phyloP scores from a whole-genome alignment of 2,888 invertebrate genomes.

The Acleris laterana region DNA sequence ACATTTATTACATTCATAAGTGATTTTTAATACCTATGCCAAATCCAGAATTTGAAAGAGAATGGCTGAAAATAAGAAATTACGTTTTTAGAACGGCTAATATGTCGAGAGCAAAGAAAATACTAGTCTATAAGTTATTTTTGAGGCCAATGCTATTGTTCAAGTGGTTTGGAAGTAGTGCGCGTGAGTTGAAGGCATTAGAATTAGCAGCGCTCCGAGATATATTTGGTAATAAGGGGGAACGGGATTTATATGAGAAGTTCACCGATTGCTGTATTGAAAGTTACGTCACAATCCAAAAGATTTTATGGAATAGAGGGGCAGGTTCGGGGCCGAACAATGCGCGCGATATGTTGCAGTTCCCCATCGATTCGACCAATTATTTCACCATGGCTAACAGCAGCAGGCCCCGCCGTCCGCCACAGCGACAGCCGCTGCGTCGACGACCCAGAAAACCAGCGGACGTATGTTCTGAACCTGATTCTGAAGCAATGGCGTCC shows the following conservation, averaged over 20 bases:
- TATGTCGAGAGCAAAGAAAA: constrained; percentile 47
- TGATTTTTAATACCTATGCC: constrained; percentile 38
- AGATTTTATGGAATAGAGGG: constrained; percentile 52
- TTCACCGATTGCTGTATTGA: constrained; percentile 56
- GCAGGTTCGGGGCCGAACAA: constrained; percentile 41
- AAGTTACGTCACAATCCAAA: constrained; percentile 51
- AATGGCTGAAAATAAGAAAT: constrained; percentile 44
- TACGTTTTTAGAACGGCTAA: constrained; percentile 46
- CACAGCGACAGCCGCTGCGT: not conserved
- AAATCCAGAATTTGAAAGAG: constrained; percentile 34
- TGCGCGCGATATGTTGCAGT: constrained; percentile 46
- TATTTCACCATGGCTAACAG: constrained; percentile 44
- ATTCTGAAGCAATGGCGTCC: not conserved
- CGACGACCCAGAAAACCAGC: not conserved
- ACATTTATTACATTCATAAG: not conserved
- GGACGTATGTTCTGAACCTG: not conserved
- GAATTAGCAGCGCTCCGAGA: constrained; percentile 52
- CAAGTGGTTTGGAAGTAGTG: constrained; percentile 50
- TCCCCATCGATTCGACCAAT: constrained; percentile 42
- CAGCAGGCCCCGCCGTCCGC: not conserved
- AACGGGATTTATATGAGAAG: constrained; percentile 45
- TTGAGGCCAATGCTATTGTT: constrained; percentile 58
- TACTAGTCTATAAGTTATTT: constrained; percentile 61
- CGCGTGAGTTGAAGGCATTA: constrained; percentile 44
- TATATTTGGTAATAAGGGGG: constrained; percentile 47